These are phyloP conservation scores for Diplogasteroides magnus DNA, from an alignment of 1,140 invertebrate genomes.

Conservation along the genomic window DNA sequence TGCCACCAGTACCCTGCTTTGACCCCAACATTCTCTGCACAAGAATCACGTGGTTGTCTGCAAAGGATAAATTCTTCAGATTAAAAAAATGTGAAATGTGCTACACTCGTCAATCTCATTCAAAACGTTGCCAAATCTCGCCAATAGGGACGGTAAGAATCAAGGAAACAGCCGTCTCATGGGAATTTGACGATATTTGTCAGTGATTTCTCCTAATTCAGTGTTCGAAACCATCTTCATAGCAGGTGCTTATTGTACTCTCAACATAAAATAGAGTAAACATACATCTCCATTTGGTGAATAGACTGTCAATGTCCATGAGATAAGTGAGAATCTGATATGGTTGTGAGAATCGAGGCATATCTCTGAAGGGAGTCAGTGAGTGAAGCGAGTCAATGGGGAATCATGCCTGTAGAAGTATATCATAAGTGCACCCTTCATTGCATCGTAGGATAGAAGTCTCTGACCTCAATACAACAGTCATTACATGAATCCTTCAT, in stretches of 20 bases:
- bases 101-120: no score
- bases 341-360: constrained; percentile 90
- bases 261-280: neutral
- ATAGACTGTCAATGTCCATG: constrained; percentile 94
- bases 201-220: no score
- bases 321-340: constrained; percentile 85
- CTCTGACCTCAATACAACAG: constrained; percentile 68
- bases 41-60: constrained; percentile 96
- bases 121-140: no score
- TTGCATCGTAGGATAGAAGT: constrained; percentile 78
- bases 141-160: no score
- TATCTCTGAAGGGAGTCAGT: constrained; percentile 64
- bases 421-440: constrained; percentile 94
- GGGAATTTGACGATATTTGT: no score
- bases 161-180: no score
- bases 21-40: constrained; percentile 99
- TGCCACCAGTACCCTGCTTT: constrained; percentile 93
- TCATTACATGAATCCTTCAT: neutral
- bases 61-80: no score
- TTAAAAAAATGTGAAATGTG: no score
- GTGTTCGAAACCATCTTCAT: neutral
- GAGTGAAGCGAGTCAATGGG: neutral
- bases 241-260: neutral
- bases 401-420: constrained; percentile 70
- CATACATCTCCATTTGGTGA: constrained; percentile 99